Evolutionary conservation across 2,113 vertebrate genomes (phyloP).

Genomic region (Nestor notabilis): DNA sequence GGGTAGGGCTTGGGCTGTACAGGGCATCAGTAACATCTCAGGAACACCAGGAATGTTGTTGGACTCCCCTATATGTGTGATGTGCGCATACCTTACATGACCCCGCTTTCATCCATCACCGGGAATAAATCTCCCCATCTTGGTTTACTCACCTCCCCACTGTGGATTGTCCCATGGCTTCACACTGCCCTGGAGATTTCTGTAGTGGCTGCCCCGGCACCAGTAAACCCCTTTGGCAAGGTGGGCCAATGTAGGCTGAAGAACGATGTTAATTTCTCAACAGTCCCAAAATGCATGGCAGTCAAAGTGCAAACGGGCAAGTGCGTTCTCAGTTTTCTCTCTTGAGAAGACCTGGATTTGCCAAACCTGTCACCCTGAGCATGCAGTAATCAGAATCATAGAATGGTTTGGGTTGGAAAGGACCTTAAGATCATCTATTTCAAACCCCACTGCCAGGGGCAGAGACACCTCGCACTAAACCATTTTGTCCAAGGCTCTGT

Average conservation of each 20-base stretch:
- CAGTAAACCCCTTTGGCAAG: background rate
- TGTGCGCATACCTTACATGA: fast-evolving
- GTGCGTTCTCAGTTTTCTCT: fast-evolving
- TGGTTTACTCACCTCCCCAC: background rate
- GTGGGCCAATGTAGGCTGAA: fast-evolving
- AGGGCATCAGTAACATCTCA: background rate
- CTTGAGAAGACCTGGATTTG: background rate
- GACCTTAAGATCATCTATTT: no score
- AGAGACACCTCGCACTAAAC: no score
- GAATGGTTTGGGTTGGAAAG: no score
- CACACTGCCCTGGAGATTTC: background rate
- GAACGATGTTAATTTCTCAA: background rate
- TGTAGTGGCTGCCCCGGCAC: fast-evolving
- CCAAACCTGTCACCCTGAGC: background rate
- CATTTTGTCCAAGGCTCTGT: no score
- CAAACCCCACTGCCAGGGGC: no score
- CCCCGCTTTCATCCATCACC: background rate
- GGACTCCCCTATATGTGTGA: background rate
- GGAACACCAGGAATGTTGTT: fast-evolving
- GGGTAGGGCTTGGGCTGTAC: background rate
- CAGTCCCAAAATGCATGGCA: fast-evolving
- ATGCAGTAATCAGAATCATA: background rate
- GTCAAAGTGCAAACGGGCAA: fast-evolving
- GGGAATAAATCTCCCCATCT: background rate
- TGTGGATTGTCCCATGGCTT: fast-evolving